phyloP scores from a whole-genome alignment of 2,113 vertebrate species.

The Crotalus horridus region DNA sequence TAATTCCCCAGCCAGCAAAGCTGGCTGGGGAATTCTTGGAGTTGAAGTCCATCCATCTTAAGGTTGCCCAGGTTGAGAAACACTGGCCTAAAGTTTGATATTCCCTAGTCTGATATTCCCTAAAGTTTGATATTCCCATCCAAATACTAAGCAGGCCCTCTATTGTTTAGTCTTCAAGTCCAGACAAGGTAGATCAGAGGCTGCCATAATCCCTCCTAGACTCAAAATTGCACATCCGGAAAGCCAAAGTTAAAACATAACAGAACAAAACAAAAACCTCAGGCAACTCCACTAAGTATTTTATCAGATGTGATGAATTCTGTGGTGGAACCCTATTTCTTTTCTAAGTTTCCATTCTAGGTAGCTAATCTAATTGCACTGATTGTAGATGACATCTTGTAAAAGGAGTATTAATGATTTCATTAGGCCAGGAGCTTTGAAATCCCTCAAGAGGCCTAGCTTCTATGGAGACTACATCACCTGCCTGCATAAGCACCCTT shows the following conservation, averaged over 20 bases:
- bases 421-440: constrained; percentile 24
- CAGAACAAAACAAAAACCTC: background rate
- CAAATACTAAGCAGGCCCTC: background rate
- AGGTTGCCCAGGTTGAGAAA: no score
- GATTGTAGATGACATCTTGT: background rate
- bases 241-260: constrained; percentile 5
- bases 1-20: no score
- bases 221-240: constrained; percentile 13
- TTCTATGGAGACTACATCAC: constrained; percentile 1
- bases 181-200: background rate
- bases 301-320: background rate
- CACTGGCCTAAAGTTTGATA: background rate
- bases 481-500: constrained; percentile 2
- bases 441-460: constrained; percentile 17
- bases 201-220: background rate
- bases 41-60: no score
- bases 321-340: background rate
- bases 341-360: background rate
- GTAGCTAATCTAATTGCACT: background rate
- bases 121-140: background rate
- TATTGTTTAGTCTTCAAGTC: background rate
- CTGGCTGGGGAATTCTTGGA: no score
- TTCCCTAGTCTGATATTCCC: background rate
- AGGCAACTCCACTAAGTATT: background rate
- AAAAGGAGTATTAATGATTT: constrained; percentile 36